A percentile compares a stretch with the other conserved stretches of the same genome.
phyloP scores from a whole-genome alignment of 2,888 invertebrate genomes.

The Trichopria drosophilae region DNA sequence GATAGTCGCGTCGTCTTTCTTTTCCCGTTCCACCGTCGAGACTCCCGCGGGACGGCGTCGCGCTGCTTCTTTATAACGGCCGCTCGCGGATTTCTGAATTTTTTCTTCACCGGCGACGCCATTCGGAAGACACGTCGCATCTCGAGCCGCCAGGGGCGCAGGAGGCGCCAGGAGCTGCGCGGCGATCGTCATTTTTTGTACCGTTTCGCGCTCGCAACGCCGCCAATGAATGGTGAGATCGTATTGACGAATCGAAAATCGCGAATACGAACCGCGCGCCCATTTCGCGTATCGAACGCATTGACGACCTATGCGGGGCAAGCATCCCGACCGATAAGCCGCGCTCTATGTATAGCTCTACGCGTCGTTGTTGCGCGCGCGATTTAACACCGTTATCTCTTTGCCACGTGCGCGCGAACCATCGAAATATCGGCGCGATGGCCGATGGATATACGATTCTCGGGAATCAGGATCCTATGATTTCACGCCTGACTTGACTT shows the following conservation, averaged over 20 bases:
- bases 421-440: conserved; percentile 30
- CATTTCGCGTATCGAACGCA: too few relatives aligned
- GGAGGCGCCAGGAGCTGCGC: conserved; percentile 43
- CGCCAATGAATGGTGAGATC: too few relatives aligned
- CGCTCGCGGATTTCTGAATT: conserved; percentile 36
- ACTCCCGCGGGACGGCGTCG: conserved; percentile 22
- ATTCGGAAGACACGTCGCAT: conserved; percentile 54
- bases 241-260: conserved; percentile 47
- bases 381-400: background rate
- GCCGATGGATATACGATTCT: conserved; percentile 46
- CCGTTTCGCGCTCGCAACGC: conserved; percentile 17
- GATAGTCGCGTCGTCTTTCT: conserved; percentile 39
- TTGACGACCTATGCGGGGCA: too few relatives aligned
- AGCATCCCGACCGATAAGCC: conserved; percentile 29
- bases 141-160: conserved; percentile 53
- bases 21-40: conserved; percentile 34
- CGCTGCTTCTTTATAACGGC: conserved; percentile 21
- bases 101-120: conserved; percentile 41
- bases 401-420: background rate
- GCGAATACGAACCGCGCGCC: conserved; percentile 33
- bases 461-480: conserved; percentile 45
- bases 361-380: conserved; percentile 11
- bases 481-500: conserved; percentile 10
- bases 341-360: conserved; percentile 4
- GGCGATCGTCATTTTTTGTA: conserved; percentile 21